phyloP scores from a whole-genome alignment of 2,113 vertebrate species.

The Cyprinodon tularosa region DNA sequence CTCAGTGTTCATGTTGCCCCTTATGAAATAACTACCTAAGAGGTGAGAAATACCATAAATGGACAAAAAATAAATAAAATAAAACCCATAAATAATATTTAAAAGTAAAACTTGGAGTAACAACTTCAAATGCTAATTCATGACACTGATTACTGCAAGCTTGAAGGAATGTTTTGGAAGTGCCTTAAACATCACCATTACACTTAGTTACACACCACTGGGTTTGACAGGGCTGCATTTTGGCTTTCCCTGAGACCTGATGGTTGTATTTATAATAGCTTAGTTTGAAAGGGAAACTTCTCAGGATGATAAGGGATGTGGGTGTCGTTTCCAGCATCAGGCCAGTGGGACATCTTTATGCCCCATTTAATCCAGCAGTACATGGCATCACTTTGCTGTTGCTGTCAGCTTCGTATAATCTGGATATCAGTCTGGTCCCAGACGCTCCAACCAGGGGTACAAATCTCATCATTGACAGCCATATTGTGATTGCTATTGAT shows the following conservation, averaged over 20 bases:
- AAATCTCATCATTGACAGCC: slow-evolving; percentile 79
- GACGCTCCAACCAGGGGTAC: slow-evolving; percentile 77
- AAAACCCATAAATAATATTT: not conserved
- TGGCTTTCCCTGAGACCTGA: too few relatives aligned
- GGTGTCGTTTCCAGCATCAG: too few relatives aligned
- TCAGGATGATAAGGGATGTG: too few relatives aligned
- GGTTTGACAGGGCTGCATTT: too few relatives aligned
- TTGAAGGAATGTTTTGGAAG: too few relatives aligned
- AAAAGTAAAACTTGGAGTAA: too few relatives aligned
- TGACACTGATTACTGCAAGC: too few relatives aligned
- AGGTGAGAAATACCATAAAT: not conserved
- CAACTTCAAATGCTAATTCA: not conserved
- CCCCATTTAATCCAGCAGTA: too few relatives aligned
- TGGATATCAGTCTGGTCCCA: slow-evolving; percentile 71
- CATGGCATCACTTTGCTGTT: too few relatives aligned
- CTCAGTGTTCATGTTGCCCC: not conserved
- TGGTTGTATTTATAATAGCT: not conserved
- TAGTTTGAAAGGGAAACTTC: not conserved
- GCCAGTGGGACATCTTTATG: too few relatives aligned
- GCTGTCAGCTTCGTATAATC: too few relatives aligned
- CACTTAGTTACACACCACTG: not conserved
- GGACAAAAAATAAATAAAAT: too few relatives aligned
- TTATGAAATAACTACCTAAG: not conserved
- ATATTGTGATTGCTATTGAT: slow-evolving; percentile 81
- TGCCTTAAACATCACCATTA: not conserved